Conservation (phyloP, 1,140 invertebrate genomes). For the Aethina tumida region DNA sequence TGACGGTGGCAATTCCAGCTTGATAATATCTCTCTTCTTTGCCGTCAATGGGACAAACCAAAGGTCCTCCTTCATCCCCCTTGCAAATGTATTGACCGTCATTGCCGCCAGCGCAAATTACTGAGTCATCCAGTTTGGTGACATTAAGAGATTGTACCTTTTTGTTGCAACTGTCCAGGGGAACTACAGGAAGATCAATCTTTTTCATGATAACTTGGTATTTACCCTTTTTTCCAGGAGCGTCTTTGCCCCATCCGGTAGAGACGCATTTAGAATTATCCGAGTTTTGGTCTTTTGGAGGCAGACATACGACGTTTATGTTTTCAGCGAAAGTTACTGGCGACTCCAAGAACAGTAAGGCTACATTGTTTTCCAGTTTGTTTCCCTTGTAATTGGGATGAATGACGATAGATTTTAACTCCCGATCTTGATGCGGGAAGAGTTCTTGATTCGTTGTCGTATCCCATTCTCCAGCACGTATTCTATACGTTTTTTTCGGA, state of each 20-base stretch:
- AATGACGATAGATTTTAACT: constrained; percentile 38
- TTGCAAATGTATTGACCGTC: constrained; percentile 55
- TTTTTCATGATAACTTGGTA: constrained; percentile 40
- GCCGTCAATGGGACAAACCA: constrained; percentile 37
- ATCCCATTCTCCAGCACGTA: constrained; percentile 71
- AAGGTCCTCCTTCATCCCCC: constrained; percentile 47
- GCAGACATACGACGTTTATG: constrained; percentile 59
- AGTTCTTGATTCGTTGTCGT: constrained; percentile 66
- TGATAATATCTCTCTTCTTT: constrained; percentile 40
- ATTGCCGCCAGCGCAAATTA: constrained; percentile 44
- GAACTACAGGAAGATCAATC: constrained; percentile 36
- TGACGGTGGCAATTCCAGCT: constrained; percentile 48
- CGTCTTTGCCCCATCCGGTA: constrained; percentile 50
- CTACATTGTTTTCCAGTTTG: constrained; percentile 53
- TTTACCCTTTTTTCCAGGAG: constrained; percentile 37
- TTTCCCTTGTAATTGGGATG: constrained; percentile 35
- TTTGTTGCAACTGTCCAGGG: constrained; percentile 33
- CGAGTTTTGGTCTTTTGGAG: constrained; percentile 34
- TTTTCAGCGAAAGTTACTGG: constrained; percentile 48
- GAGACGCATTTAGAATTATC: constrained; percentile 39
- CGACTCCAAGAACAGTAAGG: constrained; percentile 45
- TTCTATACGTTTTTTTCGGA: constrained; percentile 37
- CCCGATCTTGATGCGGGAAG: constrained; percentile 58
- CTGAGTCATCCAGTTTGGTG: constrained; percentile 38
- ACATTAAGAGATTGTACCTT: constrained; percentile 28